Evolutionary conservation across 2,797 vertebrate genomes (phyloP), one percentile per base, ranked within the genome.

Genomic region (Enteromius viviparus): DNA sequence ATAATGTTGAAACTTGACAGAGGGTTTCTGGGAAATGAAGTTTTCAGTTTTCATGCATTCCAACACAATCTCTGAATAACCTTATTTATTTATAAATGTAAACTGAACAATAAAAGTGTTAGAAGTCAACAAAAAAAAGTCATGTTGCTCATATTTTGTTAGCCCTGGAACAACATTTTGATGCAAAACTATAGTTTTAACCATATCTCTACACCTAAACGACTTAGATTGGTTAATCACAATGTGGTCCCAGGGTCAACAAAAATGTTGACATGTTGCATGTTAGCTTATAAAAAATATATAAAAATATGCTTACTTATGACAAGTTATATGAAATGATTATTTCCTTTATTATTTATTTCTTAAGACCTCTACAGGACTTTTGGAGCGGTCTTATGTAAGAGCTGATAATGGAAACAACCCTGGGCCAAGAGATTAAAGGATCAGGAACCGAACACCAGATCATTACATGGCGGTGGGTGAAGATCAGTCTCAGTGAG

Each of bases 391-490:
- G 32, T 42, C 62, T 93, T 93, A 93, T 90, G 89, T 91, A 92
- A 93, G 88, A 17, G 21, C 78, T 26, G 60, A 82, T 88, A 89
- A 91, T 91, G 91, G 92, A 93, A 93, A 93, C 76, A 85, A 86
- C 72, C 72, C 70, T 17, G 74, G 87, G 87, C 90, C 92, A 92
- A 92, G 86, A 91, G 90, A 92, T 95, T 91, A 93, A 85, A 85
- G 79, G 92, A 92, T 92, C 89, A 90, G 93, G 90, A 93, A 94
- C 87, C 87, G 88, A 90, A 94, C 91, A 92, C 89, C 87, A 78
- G 70, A 93, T 92, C 89, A 84, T 85, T 87, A 88, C 87, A 91
- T 55, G 15, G 70, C n/a, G 64, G 34, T 75, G 55, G 37, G 71
- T 81, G 78, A 65, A 62, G 29, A 82, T 86, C 77, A 78, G 37